These are phyloP conservation scores for Gymnarchus niloticus DNA, from an alignment of 2,113 vertebrate genomes.

Conservation along the genomic window DNA sequence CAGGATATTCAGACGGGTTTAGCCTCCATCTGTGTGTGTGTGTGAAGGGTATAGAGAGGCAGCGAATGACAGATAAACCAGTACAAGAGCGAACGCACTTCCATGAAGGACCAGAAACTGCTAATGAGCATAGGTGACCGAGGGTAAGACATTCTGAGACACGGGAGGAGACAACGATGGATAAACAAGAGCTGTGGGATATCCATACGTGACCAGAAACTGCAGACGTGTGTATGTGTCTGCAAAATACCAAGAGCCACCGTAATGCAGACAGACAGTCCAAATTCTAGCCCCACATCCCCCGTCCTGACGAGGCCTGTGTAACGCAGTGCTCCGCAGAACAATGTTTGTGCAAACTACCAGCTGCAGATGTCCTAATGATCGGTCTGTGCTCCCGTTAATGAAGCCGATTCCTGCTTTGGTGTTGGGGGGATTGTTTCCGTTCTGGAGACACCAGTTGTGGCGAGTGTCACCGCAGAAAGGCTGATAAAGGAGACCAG, in stretches of 20 bases:
- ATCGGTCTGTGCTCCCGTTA: not conserved
- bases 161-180: not conserved
- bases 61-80: not conserved
- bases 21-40: not conserved
- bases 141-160: not conserved
- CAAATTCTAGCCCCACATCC: not conserved
- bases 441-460: not conserved
- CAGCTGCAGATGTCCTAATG: slow-evolving; percentile 2
- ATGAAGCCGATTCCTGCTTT: not conserved
- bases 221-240: not conserved
- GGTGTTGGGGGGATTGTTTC: not conserved
- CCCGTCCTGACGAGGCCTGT: not conserved
- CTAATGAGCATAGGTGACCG: not conserved
- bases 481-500: not conserved
- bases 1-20: not conserved
- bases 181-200: not conserved
- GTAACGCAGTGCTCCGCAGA: not conserved
- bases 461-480: not conserved
- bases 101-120: not conserved
- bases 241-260: not conserved
- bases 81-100: not conserved
- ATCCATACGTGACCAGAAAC: not conserved
- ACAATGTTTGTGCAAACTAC: not conserved
- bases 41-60: not conserved
- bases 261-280: not conserved